phyloP scores from a whole-genome alignment of 2,888 invertebrate genomes.

The Stictocephala bisonia region DNA sequence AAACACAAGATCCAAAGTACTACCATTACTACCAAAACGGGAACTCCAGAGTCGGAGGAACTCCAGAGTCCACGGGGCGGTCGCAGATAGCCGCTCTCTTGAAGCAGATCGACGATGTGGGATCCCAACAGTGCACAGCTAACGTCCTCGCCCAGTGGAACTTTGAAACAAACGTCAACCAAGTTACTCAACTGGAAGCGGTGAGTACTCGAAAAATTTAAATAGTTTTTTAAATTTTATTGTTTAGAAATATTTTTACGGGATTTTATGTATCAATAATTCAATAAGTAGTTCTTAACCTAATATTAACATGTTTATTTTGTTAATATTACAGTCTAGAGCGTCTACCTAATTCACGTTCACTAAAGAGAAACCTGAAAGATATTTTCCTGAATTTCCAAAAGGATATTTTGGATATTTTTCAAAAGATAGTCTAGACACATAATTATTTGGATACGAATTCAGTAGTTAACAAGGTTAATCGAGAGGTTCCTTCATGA shows the following conservation, averaged over 20 bases:
- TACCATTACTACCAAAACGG: constrained; percentile 49
- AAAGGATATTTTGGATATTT: no score
- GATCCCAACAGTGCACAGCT: constrained; percentile 83
- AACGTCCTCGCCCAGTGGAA: constrained; percentile 92
- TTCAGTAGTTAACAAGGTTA: no score
- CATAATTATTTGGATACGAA: no score
- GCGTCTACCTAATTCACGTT: no score
- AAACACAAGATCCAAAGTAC: constrained; percentile 56
- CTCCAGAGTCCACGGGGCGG: constrained; percentile 7
- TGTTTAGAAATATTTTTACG: no score
- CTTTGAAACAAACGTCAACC: constrained; percentile 89
- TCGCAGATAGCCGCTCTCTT: constrained; percentile 71
- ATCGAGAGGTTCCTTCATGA: no score
- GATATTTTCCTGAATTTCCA: no score
- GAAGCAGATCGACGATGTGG: constrained; percentile 78
- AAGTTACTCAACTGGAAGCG: constrained; percentile 83
- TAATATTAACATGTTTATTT: no score
- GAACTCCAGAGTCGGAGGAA: neutral
- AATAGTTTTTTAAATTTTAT: no score
- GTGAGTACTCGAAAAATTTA: constrained; percentile 69
- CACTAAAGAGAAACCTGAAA: no score
- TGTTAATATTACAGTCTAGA: no score
- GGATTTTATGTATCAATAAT: neutral
- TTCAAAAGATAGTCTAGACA: no score
- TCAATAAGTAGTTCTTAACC: neutral